Base-by-base conservation (phyloP, 2,888 invertebrate species). In the Agrenia bidenticulata region DNA sequence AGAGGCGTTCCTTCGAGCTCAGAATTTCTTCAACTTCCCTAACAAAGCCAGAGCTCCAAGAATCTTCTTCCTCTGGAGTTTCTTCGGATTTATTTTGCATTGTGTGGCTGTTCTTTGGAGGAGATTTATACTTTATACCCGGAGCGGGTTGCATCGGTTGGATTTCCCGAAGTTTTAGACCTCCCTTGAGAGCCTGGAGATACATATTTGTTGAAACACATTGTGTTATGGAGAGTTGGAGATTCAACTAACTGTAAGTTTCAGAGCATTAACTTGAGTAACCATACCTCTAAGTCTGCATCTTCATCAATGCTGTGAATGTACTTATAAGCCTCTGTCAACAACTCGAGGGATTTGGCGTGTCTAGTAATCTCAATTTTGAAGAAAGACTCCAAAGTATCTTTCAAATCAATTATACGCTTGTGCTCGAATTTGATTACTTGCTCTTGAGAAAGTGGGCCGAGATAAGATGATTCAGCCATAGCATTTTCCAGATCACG, bases 401-500 rank as follows among this genome's bases (percentile, higher is more conserved):
- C 61, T 58, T 69, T 72, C 24, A 72, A 41, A 42, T 72, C 72
- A 39, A 61, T 67, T 0, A 64, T 53, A 26, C 63, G 61, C 50
- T 67, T 67, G 13, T 67, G 63, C 49, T 70, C 70, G 58, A 70
- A 70, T 39, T 70, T 65, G 17, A 65, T 37, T 4, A 70, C 53
- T 59, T 67, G 65, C 13, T 67, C 67, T 53, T 67, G 54, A 2
- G 56, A 61, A 5, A 67, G 49, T 4, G 51, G 39, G 39, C 61
- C 63, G 2, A 67, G 32, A 19, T 60, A 21, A 1, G 63, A 57
- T 7, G 63, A 61, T 61, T 70, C 67, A 11, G 61, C 66, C 5
- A 61, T 24, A 9, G 65, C 65, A 39, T 64, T 56, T 53, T 70
- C 70, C 1, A 61, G 50, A 9, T 67, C 64, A 17, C 61, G 51